phyloP scores from a whole-genome alignment of 2,797 vertebrate genomes.

The Pterois miles region DNA sequence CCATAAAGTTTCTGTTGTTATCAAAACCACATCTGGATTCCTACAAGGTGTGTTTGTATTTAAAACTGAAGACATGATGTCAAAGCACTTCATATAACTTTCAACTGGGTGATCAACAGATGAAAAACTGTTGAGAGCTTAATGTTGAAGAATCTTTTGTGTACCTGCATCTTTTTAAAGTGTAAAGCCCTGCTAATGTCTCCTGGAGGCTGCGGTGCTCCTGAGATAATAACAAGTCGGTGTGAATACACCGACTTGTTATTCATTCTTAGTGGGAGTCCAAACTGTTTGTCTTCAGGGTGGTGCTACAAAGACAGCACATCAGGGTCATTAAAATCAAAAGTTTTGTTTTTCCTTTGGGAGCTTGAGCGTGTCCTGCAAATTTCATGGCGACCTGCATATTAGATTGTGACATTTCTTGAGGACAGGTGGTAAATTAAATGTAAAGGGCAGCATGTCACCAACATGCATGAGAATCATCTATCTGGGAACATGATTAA shows the following conservation, averaged over 20 bases:
- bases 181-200: background rate
- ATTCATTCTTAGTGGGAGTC: background rate
- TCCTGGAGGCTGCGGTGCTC: background rate
- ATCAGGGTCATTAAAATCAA: background rate
- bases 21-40: slow-evolving; percentile 11
- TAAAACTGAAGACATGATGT: background rate
- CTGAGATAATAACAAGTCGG: background rate
- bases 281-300: background rate
- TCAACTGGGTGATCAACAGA: background rate
- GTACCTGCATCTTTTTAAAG: background rate
- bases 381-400: background rate
- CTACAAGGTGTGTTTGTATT: background rate
- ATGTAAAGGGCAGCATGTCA: background rate
- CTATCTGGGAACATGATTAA: background rate
- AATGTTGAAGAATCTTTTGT: background rate
- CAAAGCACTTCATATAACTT: background rate
- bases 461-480: background rate
- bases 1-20: background rate
- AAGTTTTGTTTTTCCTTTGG: background rate
- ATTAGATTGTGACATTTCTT: background rate
- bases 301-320: background rate
- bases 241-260: background rate
- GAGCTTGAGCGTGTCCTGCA: background rate
- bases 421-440: background rate
- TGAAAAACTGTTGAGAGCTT: background rate